Percentiles rank a stretch among this genome's conserved stretches.
Evolutionary conservation across 2,797 vertebrate species (phyloP).

Genomic region (Aldrovandia affinis): DNA sequence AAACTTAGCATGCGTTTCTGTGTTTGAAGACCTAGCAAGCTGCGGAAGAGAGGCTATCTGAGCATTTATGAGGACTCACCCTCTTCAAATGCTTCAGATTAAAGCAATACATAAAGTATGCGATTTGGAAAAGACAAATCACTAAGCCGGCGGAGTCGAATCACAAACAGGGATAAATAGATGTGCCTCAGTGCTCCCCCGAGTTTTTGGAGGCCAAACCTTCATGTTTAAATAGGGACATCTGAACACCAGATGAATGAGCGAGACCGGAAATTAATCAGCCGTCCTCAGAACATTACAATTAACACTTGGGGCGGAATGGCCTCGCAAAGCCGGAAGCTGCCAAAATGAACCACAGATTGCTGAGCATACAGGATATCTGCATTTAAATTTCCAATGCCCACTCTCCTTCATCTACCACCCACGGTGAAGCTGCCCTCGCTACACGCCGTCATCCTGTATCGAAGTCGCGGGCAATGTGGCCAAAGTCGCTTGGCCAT

Average conservation of each 20-base stretch:
- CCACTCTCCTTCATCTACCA: background rate
- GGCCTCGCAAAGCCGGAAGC: background rate
- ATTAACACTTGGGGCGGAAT: background rate
- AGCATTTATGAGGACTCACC: background rate
- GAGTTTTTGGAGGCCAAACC: background rate
- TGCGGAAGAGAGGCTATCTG: background rate
- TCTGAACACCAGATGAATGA: background rate
- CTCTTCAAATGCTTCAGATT: background rate
- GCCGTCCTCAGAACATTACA: background rate
- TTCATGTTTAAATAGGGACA: slow-evolving; percentile 2
- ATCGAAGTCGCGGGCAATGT: background rate
- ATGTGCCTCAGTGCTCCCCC: slow-evolving; percentile 15
- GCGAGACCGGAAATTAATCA: background rate
- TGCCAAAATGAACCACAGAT: background rate
- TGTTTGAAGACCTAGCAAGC: background rate
- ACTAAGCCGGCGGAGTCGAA: background rate
- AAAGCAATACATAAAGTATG: background rate
- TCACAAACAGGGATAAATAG: slow-evolving; percentile 7
- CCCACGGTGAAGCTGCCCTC: background rate
- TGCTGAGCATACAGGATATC: background rate
- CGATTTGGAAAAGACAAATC: background rate
- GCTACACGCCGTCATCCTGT: background rate
- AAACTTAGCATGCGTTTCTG: background rate
- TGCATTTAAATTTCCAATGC: background rate
- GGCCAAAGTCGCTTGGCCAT: background rate